Conservation (phyloP, 1,140 invertebrate species). For the Temnothorax longispinosus region DNA sequence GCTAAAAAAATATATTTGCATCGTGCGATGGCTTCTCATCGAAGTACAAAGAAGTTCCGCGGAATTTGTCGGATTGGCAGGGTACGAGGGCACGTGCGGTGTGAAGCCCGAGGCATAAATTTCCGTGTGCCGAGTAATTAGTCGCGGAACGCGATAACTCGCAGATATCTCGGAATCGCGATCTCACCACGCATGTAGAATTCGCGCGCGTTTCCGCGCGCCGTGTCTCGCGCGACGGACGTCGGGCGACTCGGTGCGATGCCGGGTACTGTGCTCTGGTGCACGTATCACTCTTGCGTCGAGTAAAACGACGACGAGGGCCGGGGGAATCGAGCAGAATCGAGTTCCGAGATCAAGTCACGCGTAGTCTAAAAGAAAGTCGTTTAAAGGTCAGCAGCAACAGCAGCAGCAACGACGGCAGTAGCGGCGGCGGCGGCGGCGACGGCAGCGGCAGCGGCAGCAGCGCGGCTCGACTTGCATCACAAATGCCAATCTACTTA, state of each 20-base stretch:
- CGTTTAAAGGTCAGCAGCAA: slow-evolving; percentile 78
- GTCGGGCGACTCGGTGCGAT: neutral
- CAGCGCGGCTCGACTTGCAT: slow-evolving; percentile 74
- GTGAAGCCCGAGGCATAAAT: slow-evolving; percentile 58
- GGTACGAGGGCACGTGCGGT: neutral
- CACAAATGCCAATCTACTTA: slow-evolving; percentile 81
- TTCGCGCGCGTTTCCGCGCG: slow-evolving; percentile 28
- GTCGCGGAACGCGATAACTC: slow-evolving; percentile 15
- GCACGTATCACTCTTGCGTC: slow-evolving; percentile 25
- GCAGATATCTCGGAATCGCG: slow-evolving; percentile 33
- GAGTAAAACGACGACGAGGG: slow-evolving; percentile 28
- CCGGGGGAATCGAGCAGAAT: slow-evolving; percentile 69
- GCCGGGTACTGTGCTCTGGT: neutral
- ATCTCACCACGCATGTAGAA: slow-evolving; percentile 56
- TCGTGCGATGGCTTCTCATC: neutral
- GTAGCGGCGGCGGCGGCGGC: slow-evolving; percentile 21
- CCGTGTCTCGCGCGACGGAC: neutral
- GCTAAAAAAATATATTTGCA: neutral
- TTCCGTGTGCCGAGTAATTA: slow-evolving; percentile 56
- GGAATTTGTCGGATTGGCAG: neutral
- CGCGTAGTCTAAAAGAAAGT: slow-evolving; percentile 80
- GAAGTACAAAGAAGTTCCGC: neutral
- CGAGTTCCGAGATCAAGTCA: slow-evolving; percentile 76
- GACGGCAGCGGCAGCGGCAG: slow-evolving; percentile 1
- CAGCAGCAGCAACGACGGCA: slow-evolving; percentile 37